Conservation (phyloP, 2,797 vertebrate genomes). For the Triplophysa bombifrons region DNA sequence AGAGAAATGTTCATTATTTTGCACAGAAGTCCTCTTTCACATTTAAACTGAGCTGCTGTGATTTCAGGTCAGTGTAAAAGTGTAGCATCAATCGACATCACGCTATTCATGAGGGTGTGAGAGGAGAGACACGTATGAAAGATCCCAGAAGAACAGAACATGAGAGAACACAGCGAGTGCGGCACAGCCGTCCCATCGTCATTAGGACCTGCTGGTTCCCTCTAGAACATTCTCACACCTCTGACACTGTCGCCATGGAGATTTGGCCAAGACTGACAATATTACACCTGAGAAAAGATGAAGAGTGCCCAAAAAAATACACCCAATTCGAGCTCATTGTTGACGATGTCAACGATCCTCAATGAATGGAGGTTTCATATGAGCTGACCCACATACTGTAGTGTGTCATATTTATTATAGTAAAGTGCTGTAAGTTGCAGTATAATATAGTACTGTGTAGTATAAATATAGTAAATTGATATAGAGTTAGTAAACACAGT, state of each 20-base stretch:
- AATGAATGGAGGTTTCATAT: too few species aligned
- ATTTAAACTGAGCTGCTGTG: background rate
- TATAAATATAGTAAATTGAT: too few species aligned
- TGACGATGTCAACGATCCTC: too few species aligned
- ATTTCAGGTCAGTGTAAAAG: conserved; percentile 16
- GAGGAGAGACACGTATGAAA: conserved; percentile 29
- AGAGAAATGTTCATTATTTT: too few species aligned
- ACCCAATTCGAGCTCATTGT: background rate
- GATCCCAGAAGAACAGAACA: conserved; percentile 33
- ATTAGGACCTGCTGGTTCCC: conserved; percentile 56
- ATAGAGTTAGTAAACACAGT: too few species aligned
- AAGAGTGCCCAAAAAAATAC: conserved; percentile 2
- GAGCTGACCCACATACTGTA: too few species aligned
- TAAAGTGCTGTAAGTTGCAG: too few species aligned
- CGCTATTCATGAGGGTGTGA: background rate
- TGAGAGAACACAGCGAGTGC: conserved; percentile 48
- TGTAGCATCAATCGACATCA: conserved; percentile 32
- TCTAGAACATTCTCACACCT: conserved; percentile 52
- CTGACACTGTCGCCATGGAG: conserved; percentile 43
- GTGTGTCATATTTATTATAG: too few species aligned
- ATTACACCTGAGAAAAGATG: conserved; percentile 46
- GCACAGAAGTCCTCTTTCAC: background rate
- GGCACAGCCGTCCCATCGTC: conserved; percentile 34
- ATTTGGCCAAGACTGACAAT: conserved; percentile 26
- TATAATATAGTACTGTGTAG: too few species aligned